phyloP scores from a whole-genome alignment of 1,140 invertebrate genomes.

The Drosophila yakuba region DNA sequence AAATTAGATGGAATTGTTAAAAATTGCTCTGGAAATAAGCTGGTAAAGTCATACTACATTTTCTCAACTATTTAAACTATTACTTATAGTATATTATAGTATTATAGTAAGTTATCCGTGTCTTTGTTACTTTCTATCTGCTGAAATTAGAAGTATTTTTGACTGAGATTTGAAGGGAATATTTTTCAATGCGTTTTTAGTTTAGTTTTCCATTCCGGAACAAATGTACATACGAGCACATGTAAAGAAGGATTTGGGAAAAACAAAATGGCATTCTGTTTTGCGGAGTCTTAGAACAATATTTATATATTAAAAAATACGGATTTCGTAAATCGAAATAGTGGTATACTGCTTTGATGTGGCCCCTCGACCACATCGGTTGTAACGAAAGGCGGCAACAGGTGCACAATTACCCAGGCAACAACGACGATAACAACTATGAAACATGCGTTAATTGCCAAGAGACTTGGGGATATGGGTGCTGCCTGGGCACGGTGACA shows the following conservation, averaged over 20 bases:
- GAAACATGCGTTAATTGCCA: slow-evolving; percentile 72
- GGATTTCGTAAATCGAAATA: not conserved
- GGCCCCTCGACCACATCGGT: slow-evolving; percentile 13
- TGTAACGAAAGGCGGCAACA: slow-evolving; percentile 71
- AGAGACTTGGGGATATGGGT: slow-evolving; percentile 31
- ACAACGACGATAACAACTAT: slow-evolving; percentile 51
- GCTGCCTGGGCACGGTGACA: slow-evolving; percentile 68
- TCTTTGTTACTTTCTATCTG: no score
- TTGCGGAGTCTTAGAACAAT: not conserved
- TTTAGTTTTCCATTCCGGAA: no score
- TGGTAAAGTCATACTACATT: not conserved
- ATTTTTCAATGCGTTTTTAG: no score
- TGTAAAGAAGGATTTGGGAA: no score
- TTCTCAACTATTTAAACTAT: not conserved
- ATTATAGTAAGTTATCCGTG: no score
- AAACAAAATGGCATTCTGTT: not conserved
- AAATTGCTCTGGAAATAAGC: not conserved
- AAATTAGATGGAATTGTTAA: slow-evolving; percentile 35
- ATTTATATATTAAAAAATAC: not conserved
- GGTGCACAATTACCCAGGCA: slow-evolving; percentile 69
- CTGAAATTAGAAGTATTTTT: no score
- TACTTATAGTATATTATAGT: not conserved
- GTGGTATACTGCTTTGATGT: slow-evolving; percentile 4
- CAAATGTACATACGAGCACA: no score
- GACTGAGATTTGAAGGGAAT: no score